Conservation (phyloP, 1,140 invertebrate genomes). For the Pogonomyrmex californicus region DNA sequence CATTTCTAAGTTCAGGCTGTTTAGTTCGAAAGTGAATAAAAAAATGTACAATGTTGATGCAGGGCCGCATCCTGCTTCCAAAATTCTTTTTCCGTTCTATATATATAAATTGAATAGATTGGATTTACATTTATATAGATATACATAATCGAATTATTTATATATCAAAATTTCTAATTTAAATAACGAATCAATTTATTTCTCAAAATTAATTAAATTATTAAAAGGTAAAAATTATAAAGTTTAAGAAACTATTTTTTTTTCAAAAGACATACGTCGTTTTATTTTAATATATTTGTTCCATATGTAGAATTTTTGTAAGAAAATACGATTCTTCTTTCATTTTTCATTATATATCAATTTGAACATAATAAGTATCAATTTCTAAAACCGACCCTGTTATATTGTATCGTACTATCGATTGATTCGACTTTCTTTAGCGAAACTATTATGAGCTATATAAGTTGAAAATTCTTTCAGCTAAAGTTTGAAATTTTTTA, state of each 20-base stretch:
- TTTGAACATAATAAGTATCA: neutral
- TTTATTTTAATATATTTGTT: too few relatives aligned
- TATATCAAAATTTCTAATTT: neutral
- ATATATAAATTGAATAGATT: neutral
- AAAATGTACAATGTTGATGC: neutral
- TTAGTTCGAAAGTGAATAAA: neutral
- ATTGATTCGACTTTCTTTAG: neutral
- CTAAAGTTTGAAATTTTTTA: constrained; percentile 17
- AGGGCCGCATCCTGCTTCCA: neutral
- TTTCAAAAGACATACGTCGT: too few relatives aligned
- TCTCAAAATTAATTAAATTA: constrained; percentile 1
- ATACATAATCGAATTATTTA: neutral
- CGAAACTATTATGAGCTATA: neutral
- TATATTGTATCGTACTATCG: neutral
- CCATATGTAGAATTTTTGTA: neutral
- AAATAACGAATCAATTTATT: neutral
- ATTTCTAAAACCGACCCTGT: neutral
- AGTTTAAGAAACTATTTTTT: too few relatives aligned
- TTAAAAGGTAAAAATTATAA: neutral
- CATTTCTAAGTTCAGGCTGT: neutral
- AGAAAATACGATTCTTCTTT: neutral
- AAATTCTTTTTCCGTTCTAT: neutral
- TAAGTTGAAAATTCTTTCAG: neutral
- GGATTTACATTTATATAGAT: neutral
- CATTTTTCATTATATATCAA: neutral